Evolutionary conservation across 2,888 invertebrate species (phyloP).

Genomic region (Coleophora deauratella): DNA sequence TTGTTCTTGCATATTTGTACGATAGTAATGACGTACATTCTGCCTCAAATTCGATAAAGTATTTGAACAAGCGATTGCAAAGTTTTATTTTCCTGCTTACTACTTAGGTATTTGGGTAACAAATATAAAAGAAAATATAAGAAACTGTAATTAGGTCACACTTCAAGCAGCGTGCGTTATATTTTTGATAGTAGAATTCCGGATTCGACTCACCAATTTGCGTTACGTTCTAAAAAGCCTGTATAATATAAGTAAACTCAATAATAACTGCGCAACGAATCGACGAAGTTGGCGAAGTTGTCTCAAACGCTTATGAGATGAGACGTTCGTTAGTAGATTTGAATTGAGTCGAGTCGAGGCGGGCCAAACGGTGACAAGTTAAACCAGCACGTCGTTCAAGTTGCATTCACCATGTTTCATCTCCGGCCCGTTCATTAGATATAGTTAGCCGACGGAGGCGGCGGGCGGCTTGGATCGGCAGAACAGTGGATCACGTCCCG

Average conservation of each 20-base stretch:
- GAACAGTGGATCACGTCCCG: conserved; percentile 52
- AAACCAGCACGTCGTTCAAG: conserved; percentile 28
- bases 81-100: no score
- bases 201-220: conserved; percentile 8
- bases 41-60: no score
- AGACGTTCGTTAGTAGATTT: conserved; percentile 42
- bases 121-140: no score
- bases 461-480: conserved; percentile 20
- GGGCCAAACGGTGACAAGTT: conserved; percentile 21
- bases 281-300: conserved; percentile 21
- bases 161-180: no score
- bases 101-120: no score
- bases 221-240: conserved; percentile 5
- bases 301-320: conserved; percentile 30
- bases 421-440: conserved; percentile 49
- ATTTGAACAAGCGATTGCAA: no score
- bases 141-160: no score
- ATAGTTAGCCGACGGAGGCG: conserved; percentile 34
- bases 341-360: conserved; percentile 25
- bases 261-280: conserved; percentile 28
- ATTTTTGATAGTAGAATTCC: conserved; percentile 4
- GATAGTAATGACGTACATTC: no score
- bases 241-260: conserved; percentile 16
- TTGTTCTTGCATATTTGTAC: no score
- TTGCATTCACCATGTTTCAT: conserved; percentile 37